Evolutionary conservation across 2,113 vertebrate genomes (phyloP).

Genomic region (Clarias macrocephalus): DNA sequence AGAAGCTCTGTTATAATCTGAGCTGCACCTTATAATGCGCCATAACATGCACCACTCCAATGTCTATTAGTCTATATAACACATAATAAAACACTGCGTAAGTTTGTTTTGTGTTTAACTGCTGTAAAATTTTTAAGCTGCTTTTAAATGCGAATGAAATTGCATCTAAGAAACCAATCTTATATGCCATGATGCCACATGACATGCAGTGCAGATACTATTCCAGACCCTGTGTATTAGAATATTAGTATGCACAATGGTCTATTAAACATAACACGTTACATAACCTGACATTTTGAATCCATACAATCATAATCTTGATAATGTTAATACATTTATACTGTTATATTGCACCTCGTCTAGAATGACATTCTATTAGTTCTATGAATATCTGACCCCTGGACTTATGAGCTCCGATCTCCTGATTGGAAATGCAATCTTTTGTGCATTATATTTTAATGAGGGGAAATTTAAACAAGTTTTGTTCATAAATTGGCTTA

Average conservation of each 20-base stretch:
- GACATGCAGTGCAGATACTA: neutral
- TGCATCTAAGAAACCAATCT: neutral
- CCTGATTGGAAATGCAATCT: neutral
- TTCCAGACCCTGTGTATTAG: neutral
- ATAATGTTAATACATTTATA: neutral
- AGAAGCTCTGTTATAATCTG: neutral
- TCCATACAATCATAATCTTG: neutral
- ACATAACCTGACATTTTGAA: neutral
- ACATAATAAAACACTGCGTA: neutral
- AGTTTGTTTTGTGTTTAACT: neutral
- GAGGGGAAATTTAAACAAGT: conserved; percentile 1
- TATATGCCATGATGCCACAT: neutral
- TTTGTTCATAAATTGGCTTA: neutral
- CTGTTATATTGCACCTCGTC: neutral
- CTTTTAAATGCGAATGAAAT: neutral
- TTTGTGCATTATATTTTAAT: conserved; percentile 27
- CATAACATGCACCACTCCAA: neutral
- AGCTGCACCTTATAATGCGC: neutral
- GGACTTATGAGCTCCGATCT: neutral
- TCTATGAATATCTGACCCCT: conserved; percentile 24
- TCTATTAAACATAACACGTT: neutral
- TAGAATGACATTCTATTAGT: conserved; percentile 5
- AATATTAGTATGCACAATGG: neutral
- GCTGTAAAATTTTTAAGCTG: neutral
- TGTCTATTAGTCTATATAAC: neutral